These are phyloP conservation scores for Cairina moschata DNA, from an alignment of 2,113 vertebrate species.

Conservation along the genomic window DNA sequence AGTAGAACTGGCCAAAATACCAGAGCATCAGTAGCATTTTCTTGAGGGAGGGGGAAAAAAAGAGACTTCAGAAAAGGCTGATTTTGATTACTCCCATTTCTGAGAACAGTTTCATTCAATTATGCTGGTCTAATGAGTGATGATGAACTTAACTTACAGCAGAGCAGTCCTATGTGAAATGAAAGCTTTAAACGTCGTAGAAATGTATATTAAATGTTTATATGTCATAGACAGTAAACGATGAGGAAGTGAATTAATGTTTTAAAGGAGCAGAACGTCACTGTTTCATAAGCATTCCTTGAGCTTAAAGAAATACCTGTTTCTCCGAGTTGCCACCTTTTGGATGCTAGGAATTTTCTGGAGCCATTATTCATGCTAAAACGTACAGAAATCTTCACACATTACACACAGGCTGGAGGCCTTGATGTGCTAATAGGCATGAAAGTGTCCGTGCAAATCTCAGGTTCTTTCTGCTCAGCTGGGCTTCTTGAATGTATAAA, in stretches of 20 bases:
- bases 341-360: background rate
- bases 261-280: conserved; percentile 18
- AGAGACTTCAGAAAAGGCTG: background rate
- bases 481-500: background rate
- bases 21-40: background rate
- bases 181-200: background rate
- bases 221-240: background rate
- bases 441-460: background rate
- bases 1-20: background rate
- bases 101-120: background rate
- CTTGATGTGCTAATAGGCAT: background rate
- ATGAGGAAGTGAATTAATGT: background rate
- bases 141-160: background rate
- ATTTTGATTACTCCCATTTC: background rate
- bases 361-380: background rate
- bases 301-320: background rate
- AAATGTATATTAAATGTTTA: background rate
- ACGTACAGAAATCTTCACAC: background rate
- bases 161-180: background rate
- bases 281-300: background rate
- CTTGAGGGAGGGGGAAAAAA: background rate
- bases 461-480: background rate
- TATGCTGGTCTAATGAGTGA: background rate
- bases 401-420: background rate
- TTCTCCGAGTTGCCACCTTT: background rate